These are phyloP conservation scores for Podargus strigoides DNA, from an alignment of 2,797 vertebrate genomes.

Conservation along the genomic window DNA sequence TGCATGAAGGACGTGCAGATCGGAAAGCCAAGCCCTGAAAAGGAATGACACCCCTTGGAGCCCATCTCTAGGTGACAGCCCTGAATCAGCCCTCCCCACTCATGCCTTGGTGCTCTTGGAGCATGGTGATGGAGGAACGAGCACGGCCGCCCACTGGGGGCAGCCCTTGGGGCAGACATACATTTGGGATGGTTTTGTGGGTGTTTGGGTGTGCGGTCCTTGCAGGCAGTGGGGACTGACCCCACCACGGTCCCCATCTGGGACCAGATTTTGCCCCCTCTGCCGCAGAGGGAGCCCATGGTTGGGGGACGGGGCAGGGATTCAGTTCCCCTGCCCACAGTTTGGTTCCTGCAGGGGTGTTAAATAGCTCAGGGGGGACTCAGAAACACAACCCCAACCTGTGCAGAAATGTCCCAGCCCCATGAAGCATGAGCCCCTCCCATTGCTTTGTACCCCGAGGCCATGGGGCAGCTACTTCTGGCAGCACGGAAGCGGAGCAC, in stretches of 20 bases:
- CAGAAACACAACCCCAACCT: neutral
- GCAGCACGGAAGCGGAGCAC: neutral
- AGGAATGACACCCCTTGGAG: neutral
- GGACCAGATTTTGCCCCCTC: too few species aligned
- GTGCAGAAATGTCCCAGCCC: neutral
- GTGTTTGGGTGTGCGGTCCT: too few species aligned
- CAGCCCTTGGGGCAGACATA: neutral
- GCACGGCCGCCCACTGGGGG: rapidly evolving
- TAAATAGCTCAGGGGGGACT: too few species aligned
- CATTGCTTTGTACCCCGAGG: neutral
- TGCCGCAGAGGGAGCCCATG: too few species aligned
- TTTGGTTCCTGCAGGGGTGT: too few species aligned
- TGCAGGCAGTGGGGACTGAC: neutral
- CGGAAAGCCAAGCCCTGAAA: neutral
- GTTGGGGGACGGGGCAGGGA: too few species aligned
- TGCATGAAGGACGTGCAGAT: rapidly evolving
- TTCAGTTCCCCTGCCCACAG: too few species aligned
- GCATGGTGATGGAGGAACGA: rapidly evolving
- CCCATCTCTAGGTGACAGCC: neutral
- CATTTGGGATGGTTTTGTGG: neutral
- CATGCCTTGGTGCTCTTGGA: neutral
- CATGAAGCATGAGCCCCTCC: rapidly evolving
- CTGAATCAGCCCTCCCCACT: neutral
- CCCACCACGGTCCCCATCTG: neutral
- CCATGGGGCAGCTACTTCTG: neutral